Conservation (phyloP, 2,113 vertebrate genomes). For the Brevimyrus niger region DNA sequence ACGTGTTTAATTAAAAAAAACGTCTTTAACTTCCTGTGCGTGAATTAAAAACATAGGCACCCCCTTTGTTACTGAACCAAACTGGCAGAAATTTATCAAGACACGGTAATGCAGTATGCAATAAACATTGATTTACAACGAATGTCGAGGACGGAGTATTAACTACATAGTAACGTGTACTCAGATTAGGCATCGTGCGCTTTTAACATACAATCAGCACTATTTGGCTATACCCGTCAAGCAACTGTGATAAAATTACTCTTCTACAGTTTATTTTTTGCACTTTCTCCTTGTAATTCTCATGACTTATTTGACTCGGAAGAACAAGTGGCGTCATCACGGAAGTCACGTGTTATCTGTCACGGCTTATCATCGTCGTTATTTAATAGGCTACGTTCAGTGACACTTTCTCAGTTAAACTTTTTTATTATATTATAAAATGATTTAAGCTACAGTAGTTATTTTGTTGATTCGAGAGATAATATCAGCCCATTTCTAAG, state of each 20-base stretch:
- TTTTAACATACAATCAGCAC: neutral
- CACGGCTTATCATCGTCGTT: too few species aligned
- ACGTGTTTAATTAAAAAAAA: neutral
- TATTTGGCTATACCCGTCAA: neutral
- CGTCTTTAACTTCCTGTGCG: neutral
- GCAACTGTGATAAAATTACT: neutral
- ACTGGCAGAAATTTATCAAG: neutral
- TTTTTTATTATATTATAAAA: neutral
- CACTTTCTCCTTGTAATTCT: neutral
- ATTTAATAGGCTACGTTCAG: neutral
- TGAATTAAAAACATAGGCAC: neutral
- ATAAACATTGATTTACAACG: neutral
- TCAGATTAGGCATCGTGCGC: neutral
- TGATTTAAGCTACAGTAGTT: neutral
- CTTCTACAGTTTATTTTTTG: neutral
- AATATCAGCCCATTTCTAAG: neutral
- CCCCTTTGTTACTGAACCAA: neutral
- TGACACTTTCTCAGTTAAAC: neutral
- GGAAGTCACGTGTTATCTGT: neutral
- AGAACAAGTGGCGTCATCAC: neutral
- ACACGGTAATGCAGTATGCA: neutral
- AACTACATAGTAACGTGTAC: neutral
- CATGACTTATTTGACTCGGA: neutral
- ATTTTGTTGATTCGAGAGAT: neutral
- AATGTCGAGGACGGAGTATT: neutral